Base-by-base conservation (phyloP, 2,113 vertebrate genomes). In the Synchiropus splendidus region DNA sequence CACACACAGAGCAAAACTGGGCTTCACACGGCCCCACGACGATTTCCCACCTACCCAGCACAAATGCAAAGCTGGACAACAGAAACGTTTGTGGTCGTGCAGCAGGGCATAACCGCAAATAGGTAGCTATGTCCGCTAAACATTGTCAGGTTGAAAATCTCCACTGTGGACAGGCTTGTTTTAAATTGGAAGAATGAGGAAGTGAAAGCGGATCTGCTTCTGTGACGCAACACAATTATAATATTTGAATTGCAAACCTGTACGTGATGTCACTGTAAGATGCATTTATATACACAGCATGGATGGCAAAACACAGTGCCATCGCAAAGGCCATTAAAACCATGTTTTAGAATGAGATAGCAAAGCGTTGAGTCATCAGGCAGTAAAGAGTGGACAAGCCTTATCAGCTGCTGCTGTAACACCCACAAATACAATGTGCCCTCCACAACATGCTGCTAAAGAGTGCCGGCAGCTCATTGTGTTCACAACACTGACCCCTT, bases 331-430 rank as follows among this genome's bases (percentile, higher is more conserved):
- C 17, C 21, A 31, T 45, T 58, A 50, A 54, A 63, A 42, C 11
- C 10, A 31, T 17, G 27, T 13, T 36, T 58, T 56, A 2, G 45
- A 44, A 9, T 36, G 27, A 48, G 36, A 54, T 50, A 45, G 34
- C 1, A 31, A 46, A 32, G 48, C 44, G 51, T 51, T 47, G 49
- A 59, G 55, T 60, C 36, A 48, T 17, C 11, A 39, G 35, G 18
- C 50, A 66, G 59, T 65, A 62, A 73, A 68, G 17, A 33, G 33
- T 21, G 27, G 50, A 47, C 34, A 31, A 57, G 47, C 39, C 77
- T 81, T 84, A 81, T 84, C 76, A 58, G 62, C 18, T 32, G 48
- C 39, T 53, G 66, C 67, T 57, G 75, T 32, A 58, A 39, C 46
- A 57, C 51, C 55, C 36, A 31, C 57, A 37, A 43, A 66, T 41